Conservation (phyloP, 2,888 invertebrate genomes). For the Bedellia somnulentella region DNA sequence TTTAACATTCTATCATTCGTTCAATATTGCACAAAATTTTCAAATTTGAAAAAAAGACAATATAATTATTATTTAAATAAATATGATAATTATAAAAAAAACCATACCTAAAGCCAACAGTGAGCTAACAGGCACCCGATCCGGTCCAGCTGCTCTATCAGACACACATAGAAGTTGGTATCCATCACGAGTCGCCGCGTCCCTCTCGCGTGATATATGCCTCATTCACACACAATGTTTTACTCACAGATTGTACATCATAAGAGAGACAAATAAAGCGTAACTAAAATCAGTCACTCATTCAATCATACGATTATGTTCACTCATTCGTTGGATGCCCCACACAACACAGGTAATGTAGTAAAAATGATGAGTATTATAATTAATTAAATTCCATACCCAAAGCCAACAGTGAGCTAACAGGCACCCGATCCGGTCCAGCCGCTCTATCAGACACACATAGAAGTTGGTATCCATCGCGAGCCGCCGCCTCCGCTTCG, state of each 20-base stretch:
- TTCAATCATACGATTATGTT: constrained; percentile 3
- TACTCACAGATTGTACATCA: no score
- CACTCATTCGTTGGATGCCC: no score
- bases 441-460: constrained; percentile 81
- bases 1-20: no score
- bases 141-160: constrained; percentile 1
- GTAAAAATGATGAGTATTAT: no score
- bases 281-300: no score
- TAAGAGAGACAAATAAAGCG: no score
- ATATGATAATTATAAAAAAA: background rate
- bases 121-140: constrained; percentile 72
- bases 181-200: constrained; percentile 73
- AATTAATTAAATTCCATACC: constrained; percentile 25
- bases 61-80: background rate
- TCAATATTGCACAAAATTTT: no score
- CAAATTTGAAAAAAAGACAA: no score
- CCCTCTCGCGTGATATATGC: constrained; percentile 78
- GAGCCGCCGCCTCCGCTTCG: constrained; percentile 81
- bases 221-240: no score
- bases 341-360: no score
- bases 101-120: constrained; percentile 71
- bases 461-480: constrained; percentile 77
- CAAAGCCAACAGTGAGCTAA: constrained; percentile 81
- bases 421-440: constrained; percentile 67
- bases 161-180: constrained; percentile 81